Evolutionary conservation across 2,888 invertebrate species (phyloP).

Genomic region (Epistrophe eligans): DNA sequence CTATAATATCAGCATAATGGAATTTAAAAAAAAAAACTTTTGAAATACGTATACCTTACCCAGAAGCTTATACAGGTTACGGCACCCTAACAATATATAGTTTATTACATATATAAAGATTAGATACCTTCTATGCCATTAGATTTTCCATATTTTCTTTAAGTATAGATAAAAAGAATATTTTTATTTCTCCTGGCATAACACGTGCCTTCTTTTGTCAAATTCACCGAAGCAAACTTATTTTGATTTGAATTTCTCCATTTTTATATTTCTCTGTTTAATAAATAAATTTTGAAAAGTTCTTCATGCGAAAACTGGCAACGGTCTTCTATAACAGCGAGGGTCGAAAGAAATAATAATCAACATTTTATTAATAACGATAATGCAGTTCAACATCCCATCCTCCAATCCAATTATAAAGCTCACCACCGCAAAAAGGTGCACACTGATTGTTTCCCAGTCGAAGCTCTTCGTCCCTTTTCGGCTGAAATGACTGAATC

Average conservation of each 20-base stretch:
- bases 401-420: slow-evolving; percentile 31
- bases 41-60: neutral
- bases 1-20: neutral
- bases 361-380: slow-evolving; percentile 73
- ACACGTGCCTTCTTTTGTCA: slow-evolving; percentile 63
- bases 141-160: neutral
- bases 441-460: slow-evolving; percentile 67
- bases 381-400: slow-evolving; percentile 68
- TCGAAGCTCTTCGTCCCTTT: slow-evolving; percentile 33
- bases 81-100: slow-evolving; percentile 43
- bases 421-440: slow-evolving; percentile 52
- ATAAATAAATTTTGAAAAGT: slow-evolving; percentile 58
- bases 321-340: slow-evolving; percentile 10
- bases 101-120: slow-evolving; percentile 11
- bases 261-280: slow-evolving; percentile 32
- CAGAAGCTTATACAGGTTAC: neutral
- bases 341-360: slow-evolving; percentile 69
- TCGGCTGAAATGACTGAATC: slow-evolving; percentile 29
- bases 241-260: slow-evolving; percentile 47
- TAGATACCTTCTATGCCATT: slow-evolving; percentile 17
- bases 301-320: slow-evolving; percentile 62
- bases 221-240: slow-evolving; percentile 62
- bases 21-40: neutral
- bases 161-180: slow-evolving; percentile 29
- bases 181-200: slow-evolving; percentile 25